Evolutionary conservation across 2,888 invertebrate genomes (phyloP).

Genomic region (Drosophila formosana): DNA sequence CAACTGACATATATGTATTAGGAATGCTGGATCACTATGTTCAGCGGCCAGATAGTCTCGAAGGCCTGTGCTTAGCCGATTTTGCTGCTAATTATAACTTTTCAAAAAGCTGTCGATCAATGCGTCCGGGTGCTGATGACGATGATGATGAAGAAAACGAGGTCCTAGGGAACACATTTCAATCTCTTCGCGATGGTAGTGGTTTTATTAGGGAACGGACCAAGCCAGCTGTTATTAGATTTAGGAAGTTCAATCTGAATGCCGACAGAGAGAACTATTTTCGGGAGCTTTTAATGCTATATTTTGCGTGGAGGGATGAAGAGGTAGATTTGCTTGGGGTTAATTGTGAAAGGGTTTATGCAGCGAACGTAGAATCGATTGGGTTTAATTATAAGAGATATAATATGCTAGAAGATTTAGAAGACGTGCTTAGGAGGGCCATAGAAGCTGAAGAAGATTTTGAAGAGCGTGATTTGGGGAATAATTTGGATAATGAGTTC

Average conservation of each 20-base stretch:
- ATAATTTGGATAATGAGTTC: neutral
- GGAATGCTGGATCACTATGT: slow-evolving; percentile 32
- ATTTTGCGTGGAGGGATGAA: slow-evolving; percentile 3
- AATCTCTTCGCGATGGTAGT: neutral
- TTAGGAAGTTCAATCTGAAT: neutral
- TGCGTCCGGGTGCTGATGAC: too few species aligned
- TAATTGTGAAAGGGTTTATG: neutral
- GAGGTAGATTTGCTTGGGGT: neutral
- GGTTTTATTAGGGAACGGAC: neutral
- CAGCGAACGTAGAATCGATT: neutral
- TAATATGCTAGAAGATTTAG: neutral
- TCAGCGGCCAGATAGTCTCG: slow-evolving; percentile 2
- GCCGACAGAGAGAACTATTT: neutral
- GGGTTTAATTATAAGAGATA: neutral
- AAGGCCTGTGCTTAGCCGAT: neutral
- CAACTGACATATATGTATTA: slow-evolving; percentile 18
- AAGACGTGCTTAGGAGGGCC: neutral
- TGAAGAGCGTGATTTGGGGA: neutral
- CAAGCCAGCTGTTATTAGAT: neutral
- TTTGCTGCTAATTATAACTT: slow-evolving; percentile 1
- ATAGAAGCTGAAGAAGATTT: slow-evolving; percentile 1
- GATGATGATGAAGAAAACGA: neutral
- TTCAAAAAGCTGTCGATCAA: neutral
- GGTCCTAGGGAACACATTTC: neutral
- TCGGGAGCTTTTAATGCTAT: neutral